A percentile compares a stretch with the other conserved stretches of the same genome.
Evolutionary conservation across 1,140 invertebrate genomes (phyloP).

Genomic region (Homalodisca vitripennis): DNA sequence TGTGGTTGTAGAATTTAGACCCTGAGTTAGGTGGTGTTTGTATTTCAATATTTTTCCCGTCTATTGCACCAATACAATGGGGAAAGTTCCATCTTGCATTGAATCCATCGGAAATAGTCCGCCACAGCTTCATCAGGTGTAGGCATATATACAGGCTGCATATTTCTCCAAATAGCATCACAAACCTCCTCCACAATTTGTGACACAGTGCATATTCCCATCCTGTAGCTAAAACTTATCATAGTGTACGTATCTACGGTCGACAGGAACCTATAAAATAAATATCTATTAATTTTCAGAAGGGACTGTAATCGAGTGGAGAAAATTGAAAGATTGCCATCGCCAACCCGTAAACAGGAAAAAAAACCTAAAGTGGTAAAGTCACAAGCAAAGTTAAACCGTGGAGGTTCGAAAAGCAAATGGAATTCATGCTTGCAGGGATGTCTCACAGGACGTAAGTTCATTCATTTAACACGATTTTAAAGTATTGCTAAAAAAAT

Average conservation of each 20-base stretch:
- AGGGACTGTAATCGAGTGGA: too few relatives aligned
- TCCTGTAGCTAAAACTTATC: constrained; percentile 34
- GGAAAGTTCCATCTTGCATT: constrained; percentile 46
- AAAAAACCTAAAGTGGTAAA: too few relatives aligned
- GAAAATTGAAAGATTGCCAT: too few relatives aligned
- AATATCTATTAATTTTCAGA: too few relatives aligned
- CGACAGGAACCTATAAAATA: constrained; percentile 20
- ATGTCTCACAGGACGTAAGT: too few relatives aligned
- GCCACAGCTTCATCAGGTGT: constrained; percentile 36
- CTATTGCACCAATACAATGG: constrained; percentile 50
- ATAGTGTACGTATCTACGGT: constrained; percentile 13
- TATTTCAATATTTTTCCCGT: constrained; percentile 47
- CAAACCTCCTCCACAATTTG: constrained; percentile 36
- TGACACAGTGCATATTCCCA: constrained; percentile 30
- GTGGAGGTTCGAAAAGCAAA: too few relatives aligned
- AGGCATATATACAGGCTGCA: constrained; percentile 28
- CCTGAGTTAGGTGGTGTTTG: constrained; percentile 26
- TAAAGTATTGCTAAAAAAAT: too few relatives aligned
- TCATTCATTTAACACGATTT: too few relatives aligned
- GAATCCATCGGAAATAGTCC: not conserved
- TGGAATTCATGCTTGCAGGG: too few relatives aligned
- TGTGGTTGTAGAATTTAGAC: constrained; percentile 37
- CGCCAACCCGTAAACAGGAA: too few relatives aligned
- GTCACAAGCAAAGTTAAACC: too few relatives aligned
- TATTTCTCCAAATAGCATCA: constrained; percentile 34